phyloP scores from a whole-genome alignment of 2,113 vertebrate species.

The Chloroceryle aenea region DNA sequence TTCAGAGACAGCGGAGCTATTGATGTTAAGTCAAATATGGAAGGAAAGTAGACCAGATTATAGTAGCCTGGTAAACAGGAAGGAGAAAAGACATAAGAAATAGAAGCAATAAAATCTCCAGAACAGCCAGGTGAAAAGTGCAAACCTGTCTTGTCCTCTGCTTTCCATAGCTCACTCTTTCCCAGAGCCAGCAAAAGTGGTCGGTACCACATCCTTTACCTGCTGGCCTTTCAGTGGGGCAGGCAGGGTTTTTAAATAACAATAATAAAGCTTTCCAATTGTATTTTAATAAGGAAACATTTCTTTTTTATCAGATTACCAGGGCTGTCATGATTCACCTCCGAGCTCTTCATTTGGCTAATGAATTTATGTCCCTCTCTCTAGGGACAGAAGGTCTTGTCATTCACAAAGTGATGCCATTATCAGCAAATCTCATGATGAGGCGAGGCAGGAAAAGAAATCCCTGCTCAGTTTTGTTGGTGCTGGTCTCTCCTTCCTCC shows the following conservation, averaged over 20 bases:
- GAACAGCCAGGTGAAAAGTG: background rate
- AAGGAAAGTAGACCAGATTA: background rate
- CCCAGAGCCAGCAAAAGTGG: background rate
- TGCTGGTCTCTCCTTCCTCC: background rate
- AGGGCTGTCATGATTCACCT: constrained; percentile 23
- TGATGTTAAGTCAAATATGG: background rate
- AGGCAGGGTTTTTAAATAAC: background rate
- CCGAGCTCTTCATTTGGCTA: background rate
- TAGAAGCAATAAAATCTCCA: background rate
- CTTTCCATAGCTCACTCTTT: background rate
- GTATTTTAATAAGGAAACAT: constrained; percentile 34
- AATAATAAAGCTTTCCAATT: constrained; percentile 12
- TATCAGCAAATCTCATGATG: background rate
- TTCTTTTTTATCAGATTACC: constrained; percentile 16
- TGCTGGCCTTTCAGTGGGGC: background rate
- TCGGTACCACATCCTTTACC: background rate
- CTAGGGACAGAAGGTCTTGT: constrained; percentile 4
- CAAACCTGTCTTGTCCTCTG: background rate
- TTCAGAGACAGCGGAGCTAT: background rate
- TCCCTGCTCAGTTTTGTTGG: background rate
- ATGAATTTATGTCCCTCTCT: constrained; percentile 35
- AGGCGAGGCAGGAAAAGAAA: background rate
- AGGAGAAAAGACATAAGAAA: background rate
- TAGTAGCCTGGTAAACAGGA: background rate
- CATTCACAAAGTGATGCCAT: constrained; percentile 11